Percentiles rank a stretch among this genome's conserved stretches.
phyloP scores from a whole-genome alignment of 2,797 vertebrate genomes.

The Chrysocyon brachyurus region DNA sequence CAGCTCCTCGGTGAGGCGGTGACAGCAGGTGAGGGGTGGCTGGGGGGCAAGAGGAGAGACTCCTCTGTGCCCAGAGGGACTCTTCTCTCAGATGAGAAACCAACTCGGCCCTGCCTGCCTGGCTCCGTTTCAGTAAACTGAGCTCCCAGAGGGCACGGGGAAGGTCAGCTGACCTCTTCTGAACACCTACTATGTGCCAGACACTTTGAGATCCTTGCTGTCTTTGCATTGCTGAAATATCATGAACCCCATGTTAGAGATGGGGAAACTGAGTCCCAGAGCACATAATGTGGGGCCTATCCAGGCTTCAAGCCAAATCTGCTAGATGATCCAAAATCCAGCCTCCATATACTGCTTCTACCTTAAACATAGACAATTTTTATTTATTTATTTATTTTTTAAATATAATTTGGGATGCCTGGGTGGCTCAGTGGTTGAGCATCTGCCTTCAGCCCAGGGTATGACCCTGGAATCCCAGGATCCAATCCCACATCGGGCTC shows the following conservation, averaged over 20 bases:
- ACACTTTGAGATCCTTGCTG: not conserved
- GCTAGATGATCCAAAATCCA: not conserved
- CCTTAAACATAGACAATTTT: not conserved
- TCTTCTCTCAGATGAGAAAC: not conserved
- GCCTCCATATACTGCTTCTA: not conserved
- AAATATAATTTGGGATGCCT: too few species aligned
- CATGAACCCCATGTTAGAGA: not conserved
- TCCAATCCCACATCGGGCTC: too few species aligned
- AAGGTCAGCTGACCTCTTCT: not conserved
- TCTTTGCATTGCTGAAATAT: not conserved
- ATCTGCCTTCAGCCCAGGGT: too few species aligned
- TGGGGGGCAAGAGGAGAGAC: not conserved
- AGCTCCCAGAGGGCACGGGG: rapidly evolving
- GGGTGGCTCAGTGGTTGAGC: too few species aligned
- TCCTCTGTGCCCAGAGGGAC: too few species aligned
- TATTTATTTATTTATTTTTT: too few species aligned
- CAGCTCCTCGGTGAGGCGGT: not conserved
- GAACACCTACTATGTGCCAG: not conserved
- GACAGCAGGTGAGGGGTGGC: not conserved
- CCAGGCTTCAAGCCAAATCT: not conserved
- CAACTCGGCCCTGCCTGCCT: not conserved
- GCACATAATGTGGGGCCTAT: not conserved
- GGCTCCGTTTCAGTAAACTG: rapidly evolving
- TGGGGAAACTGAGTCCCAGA: not conserved
- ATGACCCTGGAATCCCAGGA: too few species aligned